Conservation (phyloP, 1,140 invertebrate genomes). For the Heliconius hermathena region DNA sequence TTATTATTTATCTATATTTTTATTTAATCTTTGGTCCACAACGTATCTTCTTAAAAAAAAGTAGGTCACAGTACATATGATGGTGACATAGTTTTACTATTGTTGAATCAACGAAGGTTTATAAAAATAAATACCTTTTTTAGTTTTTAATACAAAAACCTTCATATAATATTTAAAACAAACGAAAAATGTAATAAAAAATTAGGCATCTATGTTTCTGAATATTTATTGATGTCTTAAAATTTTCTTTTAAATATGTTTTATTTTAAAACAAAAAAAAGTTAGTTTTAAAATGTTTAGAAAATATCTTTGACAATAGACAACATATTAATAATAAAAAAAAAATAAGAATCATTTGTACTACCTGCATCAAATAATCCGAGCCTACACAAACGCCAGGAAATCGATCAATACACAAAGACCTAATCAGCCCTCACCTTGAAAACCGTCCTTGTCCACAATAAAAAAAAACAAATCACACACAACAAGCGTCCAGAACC, state of each 20-base stretch:
- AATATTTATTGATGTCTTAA: neutral
- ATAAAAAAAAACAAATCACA: constrained; percentile 46
- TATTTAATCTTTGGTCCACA: constrained; percentile 2
- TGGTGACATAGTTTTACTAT: neutral
- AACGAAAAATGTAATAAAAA: no score
- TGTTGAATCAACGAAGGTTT: constrained; percentile 14
- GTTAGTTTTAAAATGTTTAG: neutral
- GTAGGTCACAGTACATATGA: constrained; percentile 4
- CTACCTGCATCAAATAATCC: neutral
- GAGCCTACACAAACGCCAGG: neutral
- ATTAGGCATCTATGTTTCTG: no score
- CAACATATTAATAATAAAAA: neutral
- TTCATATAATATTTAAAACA: neutral
- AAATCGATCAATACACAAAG: constrained; percentile 22
- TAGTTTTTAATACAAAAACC: neutral
- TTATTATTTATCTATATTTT: neutral
- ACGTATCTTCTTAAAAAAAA: constrained; percentile 4
- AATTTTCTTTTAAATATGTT: no score
- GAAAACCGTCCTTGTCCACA: constrained; percentile 37
- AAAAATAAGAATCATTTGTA: neutral
- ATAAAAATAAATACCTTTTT: neutral
- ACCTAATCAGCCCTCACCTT: constrained; percentile 33
- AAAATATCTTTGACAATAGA: neutral
- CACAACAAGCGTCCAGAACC: constrained; percentile 48
- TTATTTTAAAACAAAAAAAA: no score